A percentile compares a stretch with the other conserved stretches of the same genome.
These are phyloP conservation scores for Bucco capensis DNA, from an alignment of 2,113 vertebrate genomes.

Conservation along the genomic window DNA sequence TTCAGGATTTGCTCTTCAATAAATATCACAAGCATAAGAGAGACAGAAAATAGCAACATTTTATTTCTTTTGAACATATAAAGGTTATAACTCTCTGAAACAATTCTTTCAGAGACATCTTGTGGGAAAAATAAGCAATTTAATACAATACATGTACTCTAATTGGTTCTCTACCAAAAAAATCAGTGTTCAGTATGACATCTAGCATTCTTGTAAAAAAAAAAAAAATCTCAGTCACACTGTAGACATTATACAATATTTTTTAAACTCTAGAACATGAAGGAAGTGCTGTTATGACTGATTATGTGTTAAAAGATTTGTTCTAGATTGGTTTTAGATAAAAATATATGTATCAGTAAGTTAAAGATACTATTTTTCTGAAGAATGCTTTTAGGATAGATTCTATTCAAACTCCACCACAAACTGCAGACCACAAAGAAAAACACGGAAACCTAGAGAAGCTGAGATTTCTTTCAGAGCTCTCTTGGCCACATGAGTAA, in stretches of 20 bases:
- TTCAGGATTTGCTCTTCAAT: constrained; percentile 13
- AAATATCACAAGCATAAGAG: constrained; percentile 7
- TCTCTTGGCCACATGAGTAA: not conserved
- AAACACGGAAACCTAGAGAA: not conserved
- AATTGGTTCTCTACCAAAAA: not conserved
- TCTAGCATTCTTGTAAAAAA: constrained; percentile 15
- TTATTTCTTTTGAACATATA: constrained; percentile 62
- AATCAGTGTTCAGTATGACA: not conserved
- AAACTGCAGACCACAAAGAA: not conserved
- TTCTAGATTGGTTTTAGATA: not conserved
- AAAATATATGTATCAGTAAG: not conserved
- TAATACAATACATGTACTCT: not conserved
- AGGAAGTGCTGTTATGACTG: not conserved
- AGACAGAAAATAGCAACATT: constrained; percentile 38
- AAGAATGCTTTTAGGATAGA: not conserved
- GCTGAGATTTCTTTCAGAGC: not conserved
- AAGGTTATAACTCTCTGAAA: constrained; percentile 14
- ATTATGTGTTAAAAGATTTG: not conserved
- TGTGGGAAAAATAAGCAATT: constrained; percentile 17
- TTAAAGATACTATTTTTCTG: not conserved
- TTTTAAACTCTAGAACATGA: constrained; percentile 10
- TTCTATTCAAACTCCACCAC: not conserved
- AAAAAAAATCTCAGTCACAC: constrained; percentile 23
- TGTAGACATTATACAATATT: constrained; percentile 34
- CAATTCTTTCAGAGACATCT: constrained; percentile 34